Evolutionary conservation across 2,888 invertebrate species (phyloP), one percentile per base, ranked within the genome.

Genomic region (Drosophila suboccidentalis): DNA sequence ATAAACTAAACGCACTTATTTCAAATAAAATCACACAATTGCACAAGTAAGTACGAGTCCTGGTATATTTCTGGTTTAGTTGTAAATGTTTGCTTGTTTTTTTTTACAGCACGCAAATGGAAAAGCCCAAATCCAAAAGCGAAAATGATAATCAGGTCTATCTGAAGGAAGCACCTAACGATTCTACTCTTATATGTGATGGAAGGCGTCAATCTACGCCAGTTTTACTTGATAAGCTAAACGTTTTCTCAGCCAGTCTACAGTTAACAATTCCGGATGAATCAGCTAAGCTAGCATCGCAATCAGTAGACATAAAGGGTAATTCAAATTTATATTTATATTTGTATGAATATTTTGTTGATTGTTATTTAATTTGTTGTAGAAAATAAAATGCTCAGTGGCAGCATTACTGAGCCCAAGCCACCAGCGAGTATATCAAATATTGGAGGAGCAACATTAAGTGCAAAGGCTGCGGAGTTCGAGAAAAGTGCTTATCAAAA

Each of bases 231-330:
- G 79, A 87, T 47, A 73, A 94, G 82, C 95, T 36, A 8, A 75
- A 64, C 76, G 95, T 96, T 62, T 96, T 97, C 83, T 96, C 96
- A 0, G 97, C 97, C 1, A 96, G 96, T 75, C 94, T 97, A 39
- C 96, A 96, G 89, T 96, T 97, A 93, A 96, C 97, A n/a, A 85
- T 89, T 47, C 90, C 90, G 60, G 78, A 87, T 61, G 86, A 80
- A 15, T 34, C 43, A 9, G 4, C 58, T 4, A 8, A 26, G 5
- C 43, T 41, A 2, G n/a, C 10, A 13, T 26, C 13, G 17, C 34
- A 19, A 13, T 34, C 36, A 9, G 13, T 36, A n/a, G 50, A 36
- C 22, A 5, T 50, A n/a, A 59, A 62, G 57, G 74, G 57, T 69
- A 47, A 34, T 44, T 34, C 4, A 22, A 13, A 32, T 5, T 32